A percentile compares a stretch with the other conserved stretches of the same genome.
Evolutionary conservation across 2,888 invertebrate species (phyloP).

Genomic region (Spodoptera exigua): DNA sequence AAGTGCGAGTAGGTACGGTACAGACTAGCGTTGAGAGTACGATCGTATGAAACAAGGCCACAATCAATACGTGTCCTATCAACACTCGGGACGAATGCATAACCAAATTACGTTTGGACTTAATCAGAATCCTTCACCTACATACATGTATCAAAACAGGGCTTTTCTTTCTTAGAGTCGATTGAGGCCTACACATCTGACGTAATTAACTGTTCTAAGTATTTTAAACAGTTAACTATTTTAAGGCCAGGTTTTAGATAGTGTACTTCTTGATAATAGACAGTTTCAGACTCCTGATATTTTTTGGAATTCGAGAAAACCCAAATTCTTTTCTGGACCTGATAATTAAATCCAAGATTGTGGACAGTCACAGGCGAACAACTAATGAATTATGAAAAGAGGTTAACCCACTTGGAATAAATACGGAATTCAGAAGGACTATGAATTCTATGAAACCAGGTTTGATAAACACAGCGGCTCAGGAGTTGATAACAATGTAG

Average conservation of each 20-base stretch:
- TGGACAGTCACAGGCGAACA: too few relatives aligned
- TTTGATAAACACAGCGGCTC: conserved; percentile 45
- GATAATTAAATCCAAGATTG: too few relatives aligned
- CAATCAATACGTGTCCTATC: conserved; percentile 29
- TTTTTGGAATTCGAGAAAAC: too few relatives aligned
- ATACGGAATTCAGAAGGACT: conserved; percentile 14
- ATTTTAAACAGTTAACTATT: too few relatives aligned
- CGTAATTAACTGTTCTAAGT: too few relatives aligned
- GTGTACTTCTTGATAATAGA: too few relatives aligned
- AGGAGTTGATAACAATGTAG: conserved; percentile 46
- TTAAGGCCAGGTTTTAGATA: too few relatives aligned
- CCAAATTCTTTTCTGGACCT: too few relatives aligned
- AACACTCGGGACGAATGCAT: conserved; percentile 25
- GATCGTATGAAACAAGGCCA: conserved; percentile 24
- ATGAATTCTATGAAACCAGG: conserved; percentile 29
- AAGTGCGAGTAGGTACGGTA: background rate
- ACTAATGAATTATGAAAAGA: background rate
- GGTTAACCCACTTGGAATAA: conserved; percentile 12
- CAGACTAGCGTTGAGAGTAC: conserved; percentile 7
- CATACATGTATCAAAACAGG: conserved; percentile 3
- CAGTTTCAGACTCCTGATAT: too few relatives aligned
- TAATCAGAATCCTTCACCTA: conserved; percentile 33
- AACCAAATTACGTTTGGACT: conserved; percentile 35
- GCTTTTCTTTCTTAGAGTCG: too few relatives aligned
- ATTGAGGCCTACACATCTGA: too few relatives aligned